These are phyloP conservation scores for Notarius quadriscutis DNA, from an alignment of 2,113 vertebrate species.

Conservation along the genomic window DNA sequence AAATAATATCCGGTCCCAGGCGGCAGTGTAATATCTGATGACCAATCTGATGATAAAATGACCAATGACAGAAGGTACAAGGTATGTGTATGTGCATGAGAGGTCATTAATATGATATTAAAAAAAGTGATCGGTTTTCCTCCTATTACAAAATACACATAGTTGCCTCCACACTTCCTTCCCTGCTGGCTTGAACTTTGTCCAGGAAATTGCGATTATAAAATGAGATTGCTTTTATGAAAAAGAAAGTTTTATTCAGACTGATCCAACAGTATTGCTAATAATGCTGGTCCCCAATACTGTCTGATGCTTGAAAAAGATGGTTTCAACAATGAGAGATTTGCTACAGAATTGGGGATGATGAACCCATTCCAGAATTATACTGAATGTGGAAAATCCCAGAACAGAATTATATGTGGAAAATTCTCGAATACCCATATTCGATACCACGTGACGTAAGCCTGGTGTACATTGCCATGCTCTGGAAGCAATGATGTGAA, in stretches of 20 bases:
- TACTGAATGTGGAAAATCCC: neutral
- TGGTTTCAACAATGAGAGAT: neutral
- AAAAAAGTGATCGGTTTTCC: neutral
- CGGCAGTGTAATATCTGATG: neutral
- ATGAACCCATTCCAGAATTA: neutral
- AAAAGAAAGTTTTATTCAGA: neutral
- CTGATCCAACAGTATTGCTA: neutral
- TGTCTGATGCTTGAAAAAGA: neutral
- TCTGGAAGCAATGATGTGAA: neutral
- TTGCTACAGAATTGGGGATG: neutral
- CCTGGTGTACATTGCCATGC: neutral
- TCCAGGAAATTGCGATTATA: neutral
- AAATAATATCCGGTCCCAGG: neutral
- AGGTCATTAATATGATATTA: neutral
- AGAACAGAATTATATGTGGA: neutral
- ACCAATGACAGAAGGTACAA: neutral
- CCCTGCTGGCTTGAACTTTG: neutral
- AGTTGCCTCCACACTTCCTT: neutral
- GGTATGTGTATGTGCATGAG: neutral
- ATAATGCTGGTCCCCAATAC: neutral
- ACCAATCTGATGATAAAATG: neutral
- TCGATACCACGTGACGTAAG: neutral
- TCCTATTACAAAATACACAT: neutral
- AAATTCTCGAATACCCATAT: neutral
- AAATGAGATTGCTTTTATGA: neutral